Percentiles rank a stretch among this genome's conserved stretches.
Evolutionary conservation across 2,888 invertebrate species (phyloP).

Genomic region (Gonocerus acuteangulatus): DNA sequence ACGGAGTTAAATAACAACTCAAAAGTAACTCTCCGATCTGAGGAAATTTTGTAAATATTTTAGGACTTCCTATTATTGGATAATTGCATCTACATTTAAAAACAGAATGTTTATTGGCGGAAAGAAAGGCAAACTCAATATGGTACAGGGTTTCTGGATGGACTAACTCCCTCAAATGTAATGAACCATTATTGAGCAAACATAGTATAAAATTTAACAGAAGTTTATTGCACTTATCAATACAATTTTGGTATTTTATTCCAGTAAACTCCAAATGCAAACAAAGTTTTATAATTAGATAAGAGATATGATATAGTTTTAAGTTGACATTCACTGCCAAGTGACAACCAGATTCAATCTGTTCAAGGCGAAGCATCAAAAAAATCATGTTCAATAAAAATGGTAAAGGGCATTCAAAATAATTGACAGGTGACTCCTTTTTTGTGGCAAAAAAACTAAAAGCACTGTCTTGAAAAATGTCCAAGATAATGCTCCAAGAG

Average conservation of each 20-base stretch:
- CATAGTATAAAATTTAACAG: slow-evolving; percentile 45
- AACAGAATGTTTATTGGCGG: slow-evolving; percentile 48
- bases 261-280: slow-evolving; percentile 48
- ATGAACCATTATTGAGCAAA: slow-evolving; percentile 41
- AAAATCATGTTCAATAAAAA: slow-evolving; percentile 40
- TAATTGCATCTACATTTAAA: slow-evolving; percentile 54
- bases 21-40: slow-evolving; percentile 20
- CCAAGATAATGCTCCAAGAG: slow-evolving; percentile 39
- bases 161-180: slow-evolving; percentile 43
- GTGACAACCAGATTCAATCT: slow-evolving; percentile 39
- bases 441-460: slow-evolving; percentile 39
- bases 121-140: slow-evolving; percentile 53
- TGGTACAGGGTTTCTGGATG: slow-evolving; percentile 48
- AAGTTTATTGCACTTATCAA: slow-evolving; percentile 45
- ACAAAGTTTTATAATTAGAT: slow-evolving; percentile 43
- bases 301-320: slow-evolving; percentile 33
- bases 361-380: slow-evolving; percentile 40
- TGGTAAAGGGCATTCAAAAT: slow-evolving; percentile 42
- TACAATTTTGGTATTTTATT: slow-evolving; percentile 45
- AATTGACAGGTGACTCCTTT: slow-evolving; percentile 41
- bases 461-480: slow-evolving; percentile 39
- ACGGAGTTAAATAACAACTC: slow-evolving; percentile 1
- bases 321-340: slow-evolving; percentile 38
- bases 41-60: slow-evolving; percentile 11
- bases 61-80: slow-evolving; percentile 49